Conservation (phyloP, 2,888 invertebrate genomes). For the Tachystola acroxantha region DNA sequence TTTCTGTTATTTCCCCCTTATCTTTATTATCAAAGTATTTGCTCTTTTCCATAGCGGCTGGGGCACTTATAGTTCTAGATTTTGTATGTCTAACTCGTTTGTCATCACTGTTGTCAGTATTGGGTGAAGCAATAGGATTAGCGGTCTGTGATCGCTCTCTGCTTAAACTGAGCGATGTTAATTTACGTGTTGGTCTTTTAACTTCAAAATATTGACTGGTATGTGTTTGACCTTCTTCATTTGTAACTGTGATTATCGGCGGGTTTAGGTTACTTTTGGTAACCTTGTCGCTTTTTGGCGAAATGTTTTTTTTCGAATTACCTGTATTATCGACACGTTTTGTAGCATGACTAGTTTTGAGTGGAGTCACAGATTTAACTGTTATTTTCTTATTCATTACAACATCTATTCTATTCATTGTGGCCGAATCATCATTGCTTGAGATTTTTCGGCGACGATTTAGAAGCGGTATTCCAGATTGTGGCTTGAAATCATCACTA, state of each 20-base stretch:
- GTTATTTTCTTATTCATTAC: neutral
- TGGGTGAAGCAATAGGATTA: constrained; percentile 16
- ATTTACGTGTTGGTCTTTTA: constrained; percentile 1
- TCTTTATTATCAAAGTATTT: constrained; percentile 46
- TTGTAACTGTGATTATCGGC: constrained; percentile 41
- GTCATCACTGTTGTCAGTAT: neutral
- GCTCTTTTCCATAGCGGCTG: constrained; percentile 40
- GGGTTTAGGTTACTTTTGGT: constrained; percentile 13
- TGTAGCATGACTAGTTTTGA: neutral
- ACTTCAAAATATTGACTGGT: constrained; percentile 49
- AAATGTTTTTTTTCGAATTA: neutral
- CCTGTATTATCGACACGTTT: neutral
- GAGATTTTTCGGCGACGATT: neutral
- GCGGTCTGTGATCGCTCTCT: constrained; percentile 33
- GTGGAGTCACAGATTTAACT: neutral
- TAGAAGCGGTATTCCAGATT: neutral
- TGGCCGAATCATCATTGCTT: neutral
- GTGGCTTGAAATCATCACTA: neutral
- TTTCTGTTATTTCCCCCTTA: constrained; percentile 11
- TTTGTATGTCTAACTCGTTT: constrained; percentile 17
- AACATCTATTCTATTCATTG: neutral
- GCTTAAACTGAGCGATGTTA: constrained; percentile 21
- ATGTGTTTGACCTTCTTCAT: constrained; percentile 23
- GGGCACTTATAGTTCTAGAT: constrained; percentile 51
- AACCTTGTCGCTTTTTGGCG: neutral